Evolutionary conservation across 2,797 vertebrate genomes (phyloP), one percentile per base, ranked within the genome.

Genomic region (Urophycis tenuis): DNA sequence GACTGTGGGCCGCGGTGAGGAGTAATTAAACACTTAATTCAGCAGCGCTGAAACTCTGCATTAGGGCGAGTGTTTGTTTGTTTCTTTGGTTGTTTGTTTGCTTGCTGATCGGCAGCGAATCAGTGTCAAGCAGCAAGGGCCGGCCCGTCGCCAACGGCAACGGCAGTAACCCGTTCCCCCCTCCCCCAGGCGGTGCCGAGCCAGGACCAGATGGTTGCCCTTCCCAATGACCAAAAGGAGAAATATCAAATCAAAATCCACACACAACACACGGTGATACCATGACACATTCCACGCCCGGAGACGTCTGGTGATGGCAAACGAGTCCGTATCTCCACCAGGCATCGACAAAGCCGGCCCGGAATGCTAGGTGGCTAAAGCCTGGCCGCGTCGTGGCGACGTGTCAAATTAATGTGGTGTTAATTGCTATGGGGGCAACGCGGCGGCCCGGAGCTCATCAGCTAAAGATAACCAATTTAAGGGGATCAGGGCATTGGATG

Each of bases 341-440:
- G 53, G n/a, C n/a, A 60, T 69, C 64, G 11, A 31, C 29, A 69
- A 30, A 69, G 11, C 4, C 4, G 36, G 12, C 25, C 64, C 10
- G 9, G 19, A 69, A 31, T 5, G 31, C 64, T 3, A 30, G 10
- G 64, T 7, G 25, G 64, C 64, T 69, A 2, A 69, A 69, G 49
- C 64, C 64, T 5, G 64, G 64, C 64, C 6, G 31, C 11, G 31
- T 69, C 64, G 31, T 30, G 12, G 12, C 14, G 12, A 29, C 14
- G 30, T 11, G 64, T 29, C 64, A 69, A 69, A 69, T 69, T 69
- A 7, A 69, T 30, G 25, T 69, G 9, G 12, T 15, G 64, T 69
- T 69, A 69, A 69, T 69, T 69, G 64, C 64, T 30, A 31, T 69
- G 64, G 64, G 64, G 64, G 31, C 12, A 31, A 69, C n/a, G 64